These are phyloP conservation scores for Eurypyga helias DNA, from an alignment of 2,113 vertebrate genomes.

Conservation along the genomic window DNA sequence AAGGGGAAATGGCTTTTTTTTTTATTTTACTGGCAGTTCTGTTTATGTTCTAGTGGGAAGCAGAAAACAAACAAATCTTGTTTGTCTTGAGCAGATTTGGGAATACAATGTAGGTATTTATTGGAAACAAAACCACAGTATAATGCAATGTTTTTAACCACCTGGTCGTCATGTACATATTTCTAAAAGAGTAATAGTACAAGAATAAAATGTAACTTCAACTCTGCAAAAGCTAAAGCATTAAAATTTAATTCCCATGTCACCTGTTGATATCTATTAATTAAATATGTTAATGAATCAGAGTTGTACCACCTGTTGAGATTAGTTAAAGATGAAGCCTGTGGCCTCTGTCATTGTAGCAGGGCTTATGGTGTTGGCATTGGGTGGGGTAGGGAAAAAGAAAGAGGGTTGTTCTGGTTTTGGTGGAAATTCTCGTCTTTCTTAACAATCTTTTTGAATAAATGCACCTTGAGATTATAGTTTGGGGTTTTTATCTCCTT, in stretches of 20 bases:
- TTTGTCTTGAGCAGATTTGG: not conserved
- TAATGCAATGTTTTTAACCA: not conserved
- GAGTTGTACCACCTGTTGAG: not conserved
- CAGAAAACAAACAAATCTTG: not conserved
- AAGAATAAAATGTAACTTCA: not conserved
- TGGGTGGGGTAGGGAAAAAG: no score
- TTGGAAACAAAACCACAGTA: not conserved
- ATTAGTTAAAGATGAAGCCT: not conserved
- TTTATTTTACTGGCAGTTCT: not conserved
- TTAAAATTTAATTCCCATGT: not conserved
- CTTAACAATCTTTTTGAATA: not conserved
- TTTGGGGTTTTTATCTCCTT: not conserved
- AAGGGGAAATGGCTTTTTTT: not conserved
- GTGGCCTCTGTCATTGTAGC: not conserved
- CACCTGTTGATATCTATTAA: not conserved
- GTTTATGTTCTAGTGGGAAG: not conserved
- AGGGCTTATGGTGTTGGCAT: not conserved
- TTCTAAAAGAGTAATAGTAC: not conserved
- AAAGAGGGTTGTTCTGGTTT: not conserved
- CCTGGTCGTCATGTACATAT: not conserved
- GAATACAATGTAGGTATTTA: not conserved
- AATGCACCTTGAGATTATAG: not conserved
- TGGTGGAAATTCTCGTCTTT: not conserved
- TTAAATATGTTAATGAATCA: not conserved
- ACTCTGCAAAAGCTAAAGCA: not conserved